These are phyloP conservation scores for Solea solea DNA, from an alignment of 2,113 vertebrate genomes.

Conservation along the genomic window DNA sequence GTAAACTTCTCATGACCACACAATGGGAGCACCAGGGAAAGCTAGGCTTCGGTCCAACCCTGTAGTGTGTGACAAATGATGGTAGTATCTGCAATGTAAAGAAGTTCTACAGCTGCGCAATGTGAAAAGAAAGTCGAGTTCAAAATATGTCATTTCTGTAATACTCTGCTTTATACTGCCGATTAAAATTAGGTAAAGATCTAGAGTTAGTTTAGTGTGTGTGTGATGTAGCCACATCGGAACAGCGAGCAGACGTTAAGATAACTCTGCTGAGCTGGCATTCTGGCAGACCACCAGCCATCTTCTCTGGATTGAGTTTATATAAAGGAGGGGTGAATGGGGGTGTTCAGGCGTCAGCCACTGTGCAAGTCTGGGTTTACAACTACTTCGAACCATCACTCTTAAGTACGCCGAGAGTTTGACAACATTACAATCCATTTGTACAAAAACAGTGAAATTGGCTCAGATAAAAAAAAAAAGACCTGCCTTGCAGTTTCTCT, in stretches of 20 bases:
- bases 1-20: too few species aligned
- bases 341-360: conserved; percentile 32
- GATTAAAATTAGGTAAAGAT: neutral
- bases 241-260: conserved; percentile 38
- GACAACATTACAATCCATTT: conserved; percentile 22
- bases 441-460: conserved; percentile 28
- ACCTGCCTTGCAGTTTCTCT: conserved; percentile 40
- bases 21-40: too few species aligned
- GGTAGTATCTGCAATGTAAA: too few species aligned
- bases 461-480: conserved; percentile 43
- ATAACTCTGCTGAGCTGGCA: conserved; percentile 48
- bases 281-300: conserved; percentile 42
- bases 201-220: neutral
- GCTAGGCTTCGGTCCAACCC: too few species aligned
- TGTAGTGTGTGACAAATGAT: too few species aligned
- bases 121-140: too few species aligned
- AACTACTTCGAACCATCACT: conserved; percentile 44
- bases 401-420: conserved; percentile 33
- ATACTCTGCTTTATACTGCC: neutral
- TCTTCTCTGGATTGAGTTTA: conserved; percentile 57
- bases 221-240: conserved; percentile 7
- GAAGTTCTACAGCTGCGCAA: too few species aligned
- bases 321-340: conserved; percentile 8
- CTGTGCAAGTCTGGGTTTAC: conserved; percentile 54
- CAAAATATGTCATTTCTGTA: too few species aligned